A percentile compares a stretch with the other conserved stretches of the same genome.
These are phyloP conservation scores for Laticauda laticaudata DNA, from an alignment of 2,113 vertebrate species.

Conservation along the genomic window DNA sequence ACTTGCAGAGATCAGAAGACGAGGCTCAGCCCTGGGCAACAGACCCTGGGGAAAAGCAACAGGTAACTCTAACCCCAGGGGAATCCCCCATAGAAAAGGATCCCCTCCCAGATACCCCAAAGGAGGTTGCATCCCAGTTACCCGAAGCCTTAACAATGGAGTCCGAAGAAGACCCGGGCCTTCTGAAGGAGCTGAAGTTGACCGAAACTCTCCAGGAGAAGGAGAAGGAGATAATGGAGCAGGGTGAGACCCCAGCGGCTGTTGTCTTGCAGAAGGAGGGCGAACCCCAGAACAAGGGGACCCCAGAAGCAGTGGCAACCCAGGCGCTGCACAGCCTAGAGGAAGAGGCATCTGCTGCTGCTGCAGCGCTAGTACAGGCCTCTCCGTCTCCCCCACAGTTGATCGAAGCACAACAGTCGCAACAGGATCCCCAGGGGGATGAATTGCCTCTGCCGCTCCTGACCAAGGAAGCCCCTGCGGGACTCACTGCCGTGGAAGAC, in stretches of 20 bases:
- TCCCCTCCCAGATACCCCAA: background rate
- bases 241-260: background rate
- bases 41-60: conserved; percentile 33
- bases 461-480: conserved; percentile 63
- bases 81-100: background rate
- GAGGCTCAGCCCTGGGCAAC: background rate
- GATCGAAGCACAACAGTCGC: conserved; percentile 54
- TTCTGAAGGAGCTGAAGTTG: conserved; percentile 41
- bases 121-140: background rate
- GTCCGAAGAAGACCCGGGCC: background rate
- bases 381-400: conserved; percentile 63
- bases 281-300: background rate
- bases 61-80: background rate
- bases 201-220: background rate
- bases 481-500: conserved; percentile 48
- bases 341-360: conserved; percentile 26
- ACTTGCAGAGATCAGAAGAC: background rate
- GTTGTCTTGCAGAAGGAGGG: background rate
- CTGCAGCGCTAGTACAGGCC: conserved; percentile 39
- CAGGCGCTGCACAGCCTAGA: conserved; percentile 32
- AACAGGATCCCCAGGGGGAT: conserved; percentile 48
- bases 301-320: background rate
- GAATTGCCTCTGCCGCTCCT: conserved; percentile 63
- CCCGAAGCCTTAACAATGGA: background rate
- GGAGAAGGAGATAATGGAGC: background rate